Base-by-base conservation (phyloP, 2,888 invertebrate genomes). In the Muschampia plurimacula region DNA sequence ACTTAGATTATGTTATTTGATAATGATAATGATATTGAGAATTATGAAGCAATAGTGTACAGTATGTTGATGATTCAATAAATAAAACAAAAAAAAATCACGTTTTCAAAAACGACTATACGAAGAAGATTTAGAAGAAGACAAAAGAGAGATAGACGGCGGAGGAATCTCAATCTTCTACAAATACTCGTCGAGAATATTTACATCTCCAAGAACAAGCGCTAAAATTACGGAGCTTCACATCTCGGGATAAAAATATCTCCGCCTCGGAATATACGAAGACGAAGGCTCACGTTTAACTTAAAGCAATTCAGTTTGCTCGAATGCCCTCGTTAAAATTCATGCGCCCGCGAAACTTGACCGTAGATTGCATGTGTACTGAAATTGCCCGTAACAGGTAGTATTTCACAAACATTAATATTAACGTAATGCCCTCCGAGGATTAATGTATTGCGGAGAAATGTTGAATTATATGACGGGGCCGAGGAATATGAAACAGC, bases 401-500 rank as follows among this genome's bases (percentile, higher is more conserved):
- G 69, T 70, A 70, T 70, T 70, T 70, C 49, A 70, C 65, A 63
- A 70, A 65, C 70, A 70, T 70, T 70, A 71, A 71, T 71, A 66
- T 66, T 59, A 71, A 71, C 44, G 71, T 39, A 60, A 59, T 46
- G 59, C 49, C 65, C 65, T 36, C 64, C 59, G 32, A 39, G 49
- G 55, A 70, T 71, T 71, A 66, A 65, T 71, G 71, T 67, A 22
- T 59, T 65, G 59, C 59, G 65, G 71, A 55, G 44, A 60, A 59
- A 71, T 46, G 46, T 49, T 66, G 49, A 71, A 71, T 71, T 66
- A 71, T 66, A 60, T 59, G 46, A 46, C 46, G 36, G 13, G 62
- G 36, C 62, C 13, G 63, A 22, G 32, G 52, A 62, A 39, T 36
- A 62, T 62, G 62, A 69, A 44, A 57, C 59, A 59, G 62, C 46